phyloP scores from a whole-genome alignment of 1,140 invertebrate species.

The Panonychus citri region DNA sequence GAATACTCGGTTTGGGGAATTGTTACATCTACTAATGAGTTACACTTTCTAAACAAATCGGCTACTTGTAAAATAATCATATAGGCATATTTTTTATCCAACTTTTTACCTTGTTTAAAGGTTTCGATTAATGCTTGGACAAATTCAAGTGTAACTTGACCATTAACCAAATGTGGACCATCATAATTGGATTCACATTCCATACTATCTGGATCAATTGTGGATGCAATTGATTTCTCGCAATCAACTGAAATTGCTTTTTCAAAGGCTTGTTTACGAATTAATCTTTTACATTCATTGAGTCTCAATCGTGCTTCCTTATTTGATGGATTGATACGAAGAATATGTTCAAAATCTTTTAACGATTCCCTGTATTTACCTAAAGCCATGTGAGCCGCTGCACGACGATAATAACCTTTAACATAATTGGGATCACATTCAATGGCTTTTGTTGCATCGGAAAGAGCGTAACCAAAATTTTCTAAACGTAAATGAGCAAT shows the following conservation, averaged over 20 bases:
- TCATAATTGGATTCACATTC: conserved; percentile 81
- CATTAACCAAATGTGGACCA: conserved; percentile 70
- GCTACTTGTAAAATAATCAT: conserved; percentile 80
- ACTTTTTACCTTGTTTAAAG: conserved; percentile 72
- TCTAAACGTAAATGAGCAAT: conserved; percentile 66
- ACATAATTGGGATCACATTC: conserved; percentile 67
- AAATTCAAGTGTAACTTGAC: conserved; percentile 40
- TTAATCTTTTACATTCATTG: conserved; percentile 84
- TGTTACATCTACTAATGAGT: conserved; percentile 67
- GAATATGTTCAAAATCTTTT: conserved; percentile 86
- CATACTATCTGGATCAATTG: conserved; percentile 68
- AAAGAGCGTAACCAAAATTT: conserved; percentile 50
- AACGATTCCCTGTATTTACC: conserved; percentile 91
- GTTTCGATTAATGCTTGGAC: conserved; percentile 58
- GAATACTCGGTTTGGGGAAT: conserved; percentile 53
- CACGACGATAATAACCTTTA: conserved; percentile 75
- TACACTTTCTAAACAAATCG: conserved; percentile 52
- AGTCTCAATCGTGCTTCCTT: conserved; percentile 82
- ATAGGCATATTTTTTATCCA: conserved; percentile 93
- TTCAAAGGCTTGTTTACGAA: conserved; percentile 80
- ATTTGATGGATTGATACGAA: conserved; percentile 69
- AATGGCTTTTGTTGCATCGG: conserved; percentile 67
- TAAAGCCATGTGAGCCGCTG: conserved; percentile 84
- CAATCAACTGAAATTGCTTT: conserved; percentile 89
- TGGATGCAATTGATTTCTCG: conserved; percentile 55